Base-by-base conservation (phyloP, 2,888 invertebrate species). In the Pocota personata region DNA sequence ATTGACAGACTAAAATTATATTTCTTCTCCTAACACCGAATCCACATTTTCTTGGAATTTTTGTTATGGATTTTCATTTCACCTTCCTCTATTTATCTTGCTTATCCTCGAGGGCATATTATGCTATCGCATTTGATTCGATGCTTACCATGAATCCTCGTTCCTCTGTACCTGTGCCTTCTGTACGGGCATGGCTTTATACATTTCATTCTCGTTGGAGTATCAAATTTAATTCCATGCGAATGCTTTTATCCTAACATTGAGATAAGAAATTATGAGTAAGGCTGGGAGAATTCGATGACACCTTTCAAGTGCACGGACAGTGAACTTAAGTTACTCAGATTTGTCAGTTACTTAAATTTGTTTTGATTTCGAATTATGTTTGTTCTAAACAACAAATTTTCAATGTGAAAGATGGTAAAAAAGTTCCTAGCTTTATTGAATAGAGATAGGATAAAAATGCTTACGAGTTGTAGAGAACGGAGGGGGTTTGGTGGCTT, bases 1-100 rank as follows among this genome's bases (percentile, higher is more conserved):
- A 50, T 52, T 50, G 64, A 66, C 64, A 66, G 48, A n/a, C 21
- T 14, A 35, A 32, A 19, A 30, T 66, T 66, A 66, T 35, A 21
- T 21, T 35, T 43, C 1, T 62, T 43, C 27, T 30, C 62, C 62
- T 27, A 12, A 40, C 24, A 40, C n/a, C 14, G n/a, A 8, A 24
- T 14, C 1, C 14, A 19, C 24, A 48, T 48, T 32, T 64, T 48
- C 19, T n/a, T 48, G 48, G 48, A 64, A 32, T 48, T 64, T 21
- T 30, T 30, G 30, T 62, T 37, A 14, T 40, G 19, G 3, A 27
- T 43, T 43, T 60, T 57, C n/a, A 4, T 27, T 21, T 60, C 27
- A 43, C 58, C 37, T 58, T 21, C 19, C 19, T n/a, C 19, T 6
- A 14, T 40, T 40, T 24, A 62, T 46, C 32, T 10, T 19, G 16